Evolutionary conservation across 2,113 vertebrate genomes (phyloP).

Genomic region (Ameiurus melas): DNA sequence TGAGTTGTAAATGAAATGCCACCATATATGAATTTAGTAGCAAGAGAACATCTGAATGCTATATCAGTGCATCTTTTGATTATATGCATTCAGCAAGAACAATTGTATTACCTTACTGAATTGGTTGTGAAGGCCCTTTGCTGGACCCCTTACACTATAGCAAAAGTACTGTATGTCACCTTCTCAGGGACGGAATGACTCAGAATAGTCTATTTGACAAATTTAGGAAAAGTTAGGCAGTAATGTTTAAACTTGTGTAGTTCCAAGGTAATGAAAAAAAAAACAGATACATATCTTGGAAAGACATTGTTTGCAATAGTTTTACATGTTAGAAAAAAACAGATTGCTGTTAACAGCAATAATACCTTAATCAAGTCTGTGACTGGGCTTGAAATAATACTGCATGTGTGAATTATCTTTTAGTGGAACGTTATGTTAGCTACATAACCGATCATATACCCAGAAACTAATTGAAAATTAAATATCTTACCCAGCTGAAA

Average conservation of each 20-base stretch:
- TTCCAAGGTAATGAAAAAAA: background rate
- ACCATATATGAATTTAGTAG: background rate
- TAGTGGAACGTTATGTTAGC: background rate
- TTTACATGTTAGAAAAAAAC: background rate
- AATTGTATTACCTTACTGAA: slow-evolving; percentile 6
- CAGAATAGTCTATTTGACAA: background rate
- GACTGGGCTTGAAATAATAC: background rate
- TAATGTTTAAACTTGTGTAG: background rate
- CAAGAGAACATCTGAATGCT: background rate
- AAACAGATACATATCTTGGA: background rate
- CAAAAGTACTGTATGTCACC: background rate
- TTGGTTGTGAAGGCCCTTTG: background rate
- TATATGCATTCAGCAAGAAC: background rate
- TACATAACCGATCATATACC: background rate
- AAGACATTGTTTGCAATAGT: too few species aligned
- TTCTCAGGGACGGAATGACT: background rate
- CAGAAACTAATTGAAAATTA: background rate
- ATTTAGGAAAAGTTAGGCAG: background rate
- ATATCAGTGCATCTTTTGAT: slow-evolving; percentile 10
- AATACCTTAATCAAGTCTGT: background rate
- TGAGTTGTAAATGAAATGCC: slow-evolving; percentile 6
- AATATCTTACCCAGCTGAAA: background rate
- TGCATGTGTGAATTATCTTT: background rate
- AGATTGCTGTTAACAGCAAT: background rate
- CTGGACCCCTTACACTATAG: background rate